Evolutionary conservation across 2,888 invertebrate species (phyloP), one percentile per base, ranked within the genome.

Genomic region (Synergus umbraculus): DNA sequence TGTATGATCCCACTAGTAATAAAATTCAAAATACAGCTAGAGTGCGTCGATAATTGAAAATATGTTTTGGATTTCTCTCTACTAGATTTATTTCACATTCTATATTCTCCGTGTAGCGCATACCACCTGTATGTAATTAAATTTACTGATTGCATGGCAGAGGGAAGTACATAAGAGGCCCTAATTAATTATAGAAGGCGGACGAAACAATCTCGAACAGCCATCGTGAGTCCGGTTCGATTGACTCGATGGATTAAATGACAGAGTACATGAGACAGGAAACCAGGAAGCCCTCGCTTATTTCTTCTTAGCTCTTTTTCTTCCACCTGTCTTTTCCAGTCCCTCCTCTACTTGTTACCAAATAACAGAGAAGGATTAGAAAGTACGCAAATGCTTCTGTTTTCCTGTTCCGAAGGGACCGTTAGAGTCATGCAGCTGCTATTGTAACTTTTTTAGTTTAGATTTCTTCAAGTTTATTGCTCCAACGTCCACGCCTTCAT

Each of bases 211-310:
- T 58, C 58, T 58, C 18, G 2, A 10, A 8, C 58, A 18, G 58
- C 18, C 18, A 58, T 18, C 58, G 10, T 58, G 58, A 18, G 18
- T 18, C 18, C 9, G 58, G 9, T 58, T 18, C 58, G 18, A 58
- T 18, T 58, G 58, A 58, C 18, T 58, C 18, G 58, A n/a, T n/a
- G 18, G 58, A 58, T 58, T 58, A n/a, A 58, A 58, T 58, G 58
- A 18, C 18, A 58, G 58, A 18, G 58, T 84, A 84, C 85, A 85
- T 85, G 86, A 86, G 82, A 82, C 81, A 85, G 87, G 89, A 87
- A 87, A 88, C 87, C 87, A 89, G 87, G 85, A 86, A 86, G 82
- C 85, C 85, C 85, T 87, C 79, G 81, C 82, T 78, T 79, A 79
- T 82, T 82, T 87, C 88, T 86, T 83, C 83, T 84, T 85, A 81